phyloP scores from a whole-genome alignment of 2,113 vertebrate genomes.

The Cinclus cinclus region DNA sequence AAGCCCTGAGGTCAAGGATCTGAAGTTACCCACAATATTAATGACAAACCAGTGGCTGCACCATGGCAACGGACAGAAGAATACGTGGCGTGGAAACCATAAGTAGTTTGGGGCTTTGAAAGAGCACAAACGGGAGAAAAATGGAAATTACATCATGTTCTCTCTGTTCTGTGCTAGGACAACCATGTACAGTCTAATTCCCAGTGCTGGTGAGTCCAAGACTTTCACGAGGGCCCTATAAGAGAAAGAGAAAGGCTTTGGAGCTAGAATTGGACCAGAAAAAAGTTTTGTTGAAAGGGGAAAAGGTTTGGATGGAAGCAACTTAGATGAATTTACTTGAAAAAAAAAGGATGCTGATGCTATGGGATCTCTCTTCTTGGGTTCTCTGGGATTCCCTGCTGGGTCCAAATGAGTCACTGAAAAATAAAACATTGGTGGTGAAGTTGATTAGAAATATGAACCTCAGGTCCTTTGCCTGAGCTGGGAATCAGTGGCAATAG shows the following conservation, averaged over 20 bases:
- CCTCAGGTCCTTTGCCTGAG: not conserved
- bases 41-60: conserved; percentile 62
- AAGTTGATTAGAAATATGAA: not conserved
- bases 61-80: conserved; percentile 67
- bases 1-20: conserved; percentile 72
- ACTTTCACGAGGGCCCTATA: not conserved
- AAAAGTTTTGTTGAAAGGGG: not conserved
- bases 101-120: conserved; percentile 61
- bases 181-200: conserved; percentile 64
- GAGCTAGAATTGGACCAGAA: not conserved
- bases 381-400: not conserved
- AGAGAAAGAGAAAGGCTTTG: not conserved
- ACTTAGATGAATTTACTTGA: not conserved
- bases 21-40: conserved; percentile 75
- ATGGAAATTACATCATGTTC: conserved; percentile 75
- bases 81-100: conserved; percentile 60
- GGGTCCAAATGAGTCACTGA: not conserved
- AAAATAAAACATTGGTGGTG: not conserved
- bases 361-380: not conserved
- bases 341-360: not conserved
- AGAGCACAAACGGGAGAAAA: conserved; percentile 62
- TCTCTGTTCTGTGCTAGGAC: conserved; percentile 56
- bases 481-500: not conserved
- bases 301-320: not conserved
- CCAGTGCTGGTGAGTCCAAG: not conserved